Evolutionary conservation across 2,113 vertebrate genomes (phyloP).

Genomic region (Circaetus gallicus): DNA sequence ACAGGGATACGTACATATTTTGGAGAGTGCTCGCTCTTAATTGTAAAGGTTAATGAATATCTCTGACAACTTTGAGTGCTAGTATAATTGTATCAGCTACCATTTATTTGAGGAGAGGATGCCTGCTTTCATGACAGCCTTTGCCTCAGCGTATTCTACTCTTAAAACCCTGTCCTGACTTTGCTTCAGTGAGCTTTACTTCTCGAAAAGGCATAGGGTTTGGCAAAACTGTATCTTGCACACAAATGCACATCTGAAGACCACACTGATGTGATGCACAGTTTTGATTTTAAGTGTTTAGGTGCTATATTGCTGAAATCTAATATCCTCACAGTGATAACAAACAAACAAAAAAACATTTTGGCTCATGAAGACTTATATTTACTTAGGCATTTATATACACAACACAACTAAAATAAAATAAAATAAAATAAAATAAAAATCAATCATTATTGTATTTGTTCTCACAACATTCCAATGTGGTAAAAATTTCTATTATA

Average conservation of each 20-base stretch:
- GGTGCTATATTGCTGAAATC: neutral
- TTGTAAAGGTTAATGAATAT: neutral
- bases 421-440: neutral
- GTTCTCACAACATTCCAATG: neutral
- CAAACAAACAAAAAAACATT: rapidly evolving
- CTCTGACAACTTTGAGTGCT: neutral
- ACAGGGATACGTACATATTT: neutral
- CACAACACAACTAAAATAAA: neutral
- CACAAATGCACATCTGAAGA: neutral
- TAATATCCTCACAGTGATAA: neutral
- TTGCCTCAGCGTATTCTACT: neutral
- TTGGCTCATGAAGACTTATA: neutral
- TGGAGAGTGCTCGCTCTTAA: neutral
- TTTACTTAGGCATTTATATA: neutral
- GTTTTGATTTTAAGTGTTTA: neutral
- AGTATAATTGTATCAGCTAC: neutral
- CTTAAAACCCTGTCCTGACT: neutral
- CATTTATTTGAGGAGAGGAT: neutral
- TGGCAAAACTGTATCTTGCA: neutral
- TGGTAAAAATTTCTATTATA: neutral
- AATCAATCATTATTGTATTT: neutral
- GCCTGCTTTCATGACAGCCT: neutral
- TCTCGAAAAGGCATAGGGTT: neutral
- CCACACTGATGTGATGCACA: neutral
- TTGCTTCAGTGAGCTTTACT: neutral